Conservation (phyloP, 2,113 vertebrate genomes). For the Elgaria multicarinata region DNA sequence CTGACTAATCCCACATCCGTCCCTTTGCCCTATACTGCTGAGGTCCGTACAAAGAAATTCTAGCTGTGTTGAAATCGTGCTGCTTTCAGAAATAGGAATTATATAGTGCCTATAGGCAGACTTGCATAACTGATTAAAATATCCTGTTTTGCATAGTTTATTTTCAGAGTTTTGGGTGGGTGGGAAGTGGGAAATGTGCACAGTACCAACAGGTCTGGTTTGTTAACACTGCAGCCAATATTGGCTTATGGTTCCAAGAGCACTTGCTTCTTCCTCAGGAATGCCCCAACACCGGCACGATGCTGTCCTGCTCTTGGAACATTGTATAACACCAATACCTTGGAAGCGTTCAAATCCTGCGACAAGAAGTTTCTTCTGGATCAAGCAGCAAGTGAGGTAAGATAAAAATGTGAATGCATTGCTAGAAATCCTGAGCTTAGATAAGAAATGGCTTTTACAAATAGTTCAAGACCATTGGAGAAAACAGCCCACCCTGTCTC, state of each 20-base stretch:
- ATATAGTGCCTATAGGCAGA: no score
- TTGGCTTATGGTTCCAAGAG: not conserved
- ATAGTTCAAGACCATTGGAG: not conserved
- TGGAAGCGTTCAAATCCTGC: slow-evolving; percentile 92
- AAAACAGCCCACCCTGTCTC: not conserved
- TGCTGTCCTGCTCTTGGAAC: slow-evolving; percentile 90
- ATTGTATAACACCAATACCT: slow-evolving; percentile 94
- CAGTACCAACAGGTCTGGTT: not conserved
- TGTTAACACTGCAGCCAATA: not conserved
- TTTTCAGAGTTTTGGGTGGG: not conserved
- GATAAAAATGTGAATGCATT: slow-evolving; percentile 14
- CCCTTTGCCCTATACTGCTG: not conserved
- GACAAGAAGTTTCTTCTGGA: slow-evolving; percentile 95
- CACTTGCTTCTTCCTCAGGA: slow-evolving; percentile 71
- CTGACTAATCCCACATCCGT: not conserved
- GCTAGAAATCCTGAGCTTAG: not conserved
- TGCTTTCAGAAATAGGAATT: not conserved
- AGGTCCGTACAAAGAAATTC: not conserved
- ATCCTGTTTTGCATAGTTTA: not conserved
- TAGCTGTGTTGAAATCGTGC: no score
- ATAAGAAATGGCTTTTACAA: not conserved
- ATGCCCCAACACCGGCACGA: slow-evolving; percentile 84
- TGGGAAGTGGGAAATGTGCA: not conserved
- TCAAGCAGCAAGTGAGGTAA: slow-evolving; percentile 89
- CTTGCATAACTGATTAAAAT: not conserved